Conservation (phyloP, 2,888 invertebrate genomes). For the Blastobasis lacticolella region DNA sequence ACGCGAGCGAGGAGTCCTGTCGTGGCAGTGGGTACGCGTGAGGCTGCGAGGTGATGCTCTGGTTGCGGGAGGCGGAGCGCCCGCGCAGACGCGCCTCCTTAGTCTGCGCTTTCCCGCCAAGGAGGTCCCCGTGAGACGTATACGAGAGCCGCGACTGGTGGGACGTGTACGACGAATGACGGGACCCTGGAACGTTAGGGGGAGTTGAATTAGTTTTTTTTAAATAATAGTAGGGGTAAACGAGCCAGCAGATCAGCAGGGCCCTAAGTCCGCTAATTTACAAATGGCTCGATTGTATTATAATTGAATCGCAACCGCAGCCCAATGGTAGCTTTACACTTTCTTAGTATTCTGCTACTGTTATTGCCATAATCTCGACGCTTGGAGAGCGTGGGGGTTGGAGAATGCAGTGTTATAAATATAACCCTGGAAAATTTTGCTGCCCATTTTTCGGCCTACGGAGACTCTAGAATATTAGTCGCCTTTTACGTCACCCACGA, state of each 20-base stretch:
- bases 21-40: slow-evolving; percentile 67
- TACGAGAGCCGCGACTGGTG: slow-evolving; percentile 95
- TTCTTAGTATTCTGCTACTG: too few relatives aligned
- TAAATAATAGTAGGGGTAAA: not conserved
- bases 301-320: not conserved
- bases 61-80: slow-evolving; percentile 81
- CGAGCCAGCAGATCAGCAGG: too few relatives aligned
- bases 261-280: too few relatives aligned
- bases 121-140: slow-evolving; percentile 93
- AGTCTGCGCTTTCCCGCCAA: slow-evolving; percentile 84
- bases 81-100: slow-evolving; percentile 89
- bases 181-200: slow-evolving; percentile 77
- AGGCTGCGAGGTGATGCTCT: slow-evolving; percentile 76
- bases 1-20: slow-evolving; percentile 74
- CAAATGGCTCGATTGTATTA: not conserved
- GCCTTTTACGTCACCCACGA: too few relatives aligned
- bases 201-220: not conserved
- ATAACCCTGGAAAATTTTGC: too few relatives aligned
- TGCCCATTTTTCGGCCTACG: too few relatives aligned
- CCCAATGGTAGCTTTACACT: not conserved
- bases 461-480: too few relatives aligned
- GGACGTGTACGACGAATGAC: slow-evolving; percentile 96
- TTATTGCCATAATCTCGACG: too few relatives aligned
- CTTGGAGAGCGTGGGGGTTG: too few relatives aligned
- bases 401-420: too few relatives aligned